Base-by-base conservation (phyloP, 2,113 vertebrate genomes). In the Toxotes chatareus region DNA sequence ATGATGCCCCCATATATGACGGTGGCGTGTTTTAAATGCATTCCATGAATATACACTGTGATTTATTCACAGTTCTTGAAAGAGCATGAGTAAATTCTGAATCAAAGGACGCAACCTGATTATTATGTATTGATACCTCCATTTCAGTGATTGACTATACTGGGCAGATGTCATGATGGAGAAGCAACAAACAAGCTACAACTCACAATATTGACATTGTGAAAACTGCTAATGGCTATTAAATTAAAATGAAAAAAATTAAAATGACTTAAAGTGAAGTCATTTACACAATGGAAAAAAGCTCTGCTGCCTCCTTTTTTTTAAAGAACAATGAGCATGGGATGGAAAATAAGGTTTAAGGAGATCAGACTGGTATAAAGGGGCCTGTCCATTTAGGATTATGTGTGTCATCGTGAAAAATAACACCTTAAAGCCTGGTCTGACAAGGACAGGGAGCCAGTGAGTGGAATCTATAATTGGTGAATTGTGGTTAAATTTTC, bases 61-160 rank as follows among this genome's bases (percentile, higher is more conserved):
- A 4, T 66, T 61, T 53, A 72, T 72, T 75, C 7, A 78, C 36
- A 49, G 14, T 23, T 53, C 34, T 80, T 61, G 10, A 79, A 85
- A 84, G 36, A 68, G 27, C 31, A 68, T 77, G 47, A 85, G 21
- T 65, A 60, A 64, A 82, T 69, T 60, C 4, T 16, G 3, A 61
- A 70, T 76, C 42, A 73, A 79, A 79, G n/a, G 61, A 38, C 4
- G 0, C 27, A 17, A 11, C 9, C 34, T 53, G 9, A 73, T 72
- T 76, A 2, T 55, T 68, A 61, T 83, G 65, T 65, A 23, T 21
- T 21, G 13, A 36, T 61, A 46, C 23, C 44, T 21, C 19, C 38
- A 10, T 42, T 73, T 56, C 46, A 44, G 13, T 44, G 31, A 59
- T n/a, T 3, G 11, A 17, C 56, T 23, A 17, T n/a, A 21, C 23